phyloP scores from a whole-genome alignment of 2,888 invertebrate species.

The Epistrophe grossulariae region DNA sequence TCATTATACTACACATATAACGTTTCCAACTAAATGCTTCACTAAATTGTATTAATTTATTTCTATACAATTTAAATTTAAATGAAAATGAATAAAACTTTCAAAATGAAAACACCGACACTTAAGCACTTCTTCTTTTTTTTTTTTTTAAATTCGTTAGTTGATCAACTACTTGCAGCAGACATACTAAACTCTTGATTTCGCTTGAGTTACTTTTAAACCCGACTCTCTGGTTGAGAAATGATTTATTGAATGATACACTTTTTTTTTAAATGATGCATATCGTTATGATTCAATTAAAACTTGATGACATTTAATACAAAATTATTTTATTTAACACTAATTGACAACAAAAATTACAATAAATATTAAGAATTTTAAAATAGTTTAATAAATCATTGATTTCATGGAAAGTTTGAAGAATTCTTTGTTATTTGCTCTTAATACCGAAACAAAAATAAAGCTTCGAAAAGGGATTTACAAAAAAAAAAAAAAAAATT shows the following conservation, averaged over 20 bases:
- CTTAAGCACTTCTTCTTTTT: background rate
- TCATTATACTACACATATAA: background rate
- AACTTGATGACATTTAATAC: constrained; percentile 4
- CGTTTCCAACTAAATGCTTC: background rate
- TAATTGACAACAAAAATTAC: too few relatives aligned
- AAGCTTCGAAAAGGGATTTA: too few relatives aligned
- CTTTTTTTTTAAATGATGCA: background rate
- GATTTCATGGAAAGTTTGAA: too few relatives aligned
- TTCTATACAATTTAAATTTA: background rate
- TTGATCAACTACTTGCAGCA: background rate
- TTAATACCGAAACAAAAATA: too few relatives aligned
- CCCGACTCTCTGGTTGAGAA: background rate
- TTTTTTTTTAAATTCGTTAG: background rate
- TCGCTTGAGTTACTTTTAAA: background rate
- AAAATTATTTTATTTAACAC: background rate
- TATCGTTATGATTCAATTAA: background rate
- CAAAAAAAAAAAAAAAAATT: too few relatives aligned
- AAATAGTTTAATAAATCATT: background rate
- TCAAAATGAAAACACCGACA: background rate
- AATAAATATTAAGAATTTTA: background rate
- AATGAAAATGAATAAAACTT: background rate
- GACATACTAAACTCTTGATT: background rate
- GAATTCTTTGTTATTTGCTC: too few relatives aligned
- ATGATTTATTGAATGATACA: constrained; percentile 10
- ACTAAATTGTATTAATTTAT: background rate